Base-by-base conservation (phyloP, 2,797 vertebrate genomes). In the Labroides dimidiatus region DNA sequence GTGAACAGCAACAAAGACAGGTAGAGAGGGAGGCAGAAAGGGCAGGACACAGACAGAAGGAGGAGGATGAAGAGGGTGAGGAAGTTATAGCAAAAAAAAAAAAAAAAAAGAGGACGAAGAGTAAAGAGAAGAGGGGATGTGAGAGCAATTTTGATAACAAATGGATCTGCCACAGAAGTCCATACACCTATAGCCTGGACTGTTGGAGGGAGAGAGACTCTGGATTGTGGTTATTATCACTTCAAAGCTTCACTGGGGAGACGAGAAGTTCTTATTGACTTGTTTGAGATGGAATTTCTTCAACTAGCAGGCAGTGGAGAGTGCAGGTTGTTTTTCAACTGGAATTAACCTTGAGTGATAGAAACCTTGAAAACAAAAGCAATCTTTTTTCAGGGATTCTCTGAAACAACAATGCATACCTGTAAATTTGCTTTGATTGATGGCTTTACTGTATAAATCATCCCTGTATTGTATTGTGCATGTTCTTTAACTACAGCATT, bases 111-210 rank as follows among this genome's bases (percentile, higher is more conserved):
- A 59, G n/a, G 50, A 68, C 13, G 52, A 55, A n/a, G 39, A 48
- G 44, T 49, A 45, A 66, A 24, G 47, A 65, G 23, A 16, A 16
- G 24, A 27, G 59, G 45, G 56, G 68, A 69, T 73, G 81, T 72
- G 79, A 85, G 84, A 87, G 84, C 77, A 84, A 85, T 80, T 84
- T 65, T 81, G 84, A 87, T 87, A 87, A 87, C 73, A 88, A 83
- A 87, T 80, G 82, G 82, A n/a, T 71, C 86, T 87, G 88, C 81
- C 86, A 84, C 71, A 41, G 47, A 47, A 79, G 75, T 65, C 71
- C 72, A 62, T 68, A 77, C 60, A 79, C 68, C 57, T 71, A 68
- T 66, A 58, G 77, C 66, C 19, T 49, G 51, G 3, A 43, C 62
- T 73, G 80, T 59, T 67, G 71, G 44, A 64, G 64, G 55, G 33